A percentile compares a stretch with the other conserved stretches of the same genome.
Evolutionary conservation across 2,113 vertebrate species (phyloP).

Genomic region (Muscicapa adusta): DNA sequence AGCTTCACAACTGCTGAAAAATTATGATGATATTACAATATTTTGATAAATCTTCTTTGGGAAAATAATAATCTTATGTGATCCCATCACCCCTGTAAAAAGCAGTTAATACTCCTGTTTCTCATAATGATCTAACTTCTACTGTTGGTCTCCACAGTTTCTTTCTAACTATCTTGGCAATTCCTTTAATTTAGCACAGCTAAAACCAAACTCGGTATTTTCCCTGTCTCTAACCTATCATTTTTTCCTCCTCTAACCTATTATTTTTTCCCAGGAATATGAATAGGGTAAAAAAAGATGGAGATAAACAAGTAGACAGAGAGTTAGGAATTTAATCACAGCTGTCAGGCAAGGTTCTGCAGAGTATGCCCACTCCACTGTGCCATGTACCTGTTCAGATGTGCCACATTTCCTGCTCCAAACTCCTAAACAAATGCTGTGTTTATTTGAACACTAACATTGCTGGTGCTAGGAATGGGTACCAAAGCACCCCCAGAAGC

Average conservation of each 20-base stretch:
- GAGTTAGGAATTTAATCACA: neutral
- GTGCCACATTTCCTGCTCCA: neutral
- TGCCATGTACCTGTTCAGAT: neutral
- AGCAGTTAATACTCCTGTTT: neutral
- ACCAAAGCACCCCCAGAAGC: neutral
- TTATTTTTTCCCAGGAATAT: neutral
- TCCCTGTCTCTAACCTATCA: neutral
- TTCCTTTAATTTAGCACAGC: neutral
- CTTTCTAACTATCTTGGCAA: neutral
- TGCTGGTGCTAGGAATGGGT: neutral
- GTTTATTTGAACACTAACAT: neutral
- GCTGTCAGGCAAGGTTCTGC: neutral
- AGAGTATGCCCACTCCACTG: neutral
- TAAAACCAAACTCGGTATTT: neutral
- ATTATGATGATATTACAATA: conserved; percentile 8
- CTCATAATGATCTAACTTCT: neutral
- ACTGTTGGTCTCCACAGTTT: neutral
- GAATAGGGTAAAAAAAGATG: neutral
- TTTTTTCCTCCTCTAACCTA: neutral
- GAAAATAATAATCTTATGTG: neutral
- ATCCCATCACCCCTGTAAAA: neutral
- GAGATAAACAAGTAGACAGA: neutral
- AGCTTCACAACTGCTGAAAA: conserved; percentile 9
- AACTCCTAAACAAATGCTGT: neutral
- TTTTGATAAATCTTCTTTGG: neutral